Percentiles rank a stretch among this genome's conserved stretches.
phyloP scores from a whole-genome alignment of 2,113 vertebrate genomes.

The Xiphorhynchus elegans region DNA sequence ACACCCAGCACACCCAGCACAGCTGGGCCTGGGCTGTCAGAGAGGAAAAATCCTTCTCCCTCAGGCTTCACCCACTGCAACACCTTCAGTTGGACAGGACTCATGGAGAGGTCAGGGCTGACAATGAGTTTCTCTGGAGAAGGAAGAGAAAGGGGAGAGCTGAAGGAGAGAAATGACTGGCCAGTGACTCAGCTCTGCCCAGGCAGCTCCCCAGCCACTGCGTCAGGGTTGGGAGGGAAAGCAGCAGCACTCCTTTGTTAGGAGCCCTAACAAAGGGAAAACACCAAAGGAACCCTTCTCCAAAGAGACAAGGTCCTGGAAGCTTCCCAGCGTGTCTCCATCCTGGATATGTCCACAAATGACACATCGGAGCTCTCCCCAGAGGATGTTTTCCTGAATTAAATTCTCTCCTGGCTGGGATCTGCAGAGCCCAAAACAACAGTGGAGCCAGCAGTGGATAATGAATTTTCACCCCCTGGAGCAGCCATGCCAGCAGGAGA shows the following conservation, averaged over 20 bases:
- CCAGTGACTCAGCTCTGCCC: not conserved
- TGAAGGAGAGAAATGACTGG: not conserved
- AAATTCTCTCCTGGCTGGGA: not conserved
- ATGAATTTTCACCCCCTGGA: rapidly evolving
- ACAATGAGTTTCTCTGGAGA: rapidly evolving
- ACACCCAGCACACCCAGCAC: not conserved
- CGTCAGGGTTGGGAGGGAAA: not conserved
- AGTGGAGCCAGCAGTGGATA: not conserved
- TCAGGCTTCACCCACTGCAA: not conserved
- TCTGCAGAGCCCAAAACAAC: not conserved
- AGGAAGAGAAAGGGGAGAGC: not conserved
- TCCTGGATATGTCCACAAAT: not conserved
- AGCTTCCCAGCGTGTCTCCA: not conserved
- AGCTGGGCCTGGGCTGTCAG: rapidly evolving
- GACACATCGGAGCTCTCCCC: not conserved
- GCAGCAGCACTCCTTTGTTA: not conserved
- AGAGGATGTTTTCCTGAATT: not conserved
- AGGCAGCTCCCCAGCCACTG: rapidly evolving
- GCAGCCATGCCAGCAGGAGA: not conserved
- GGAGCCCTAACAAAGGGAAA: not conserved
- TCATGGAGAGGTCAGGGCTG: rapidly evolving
- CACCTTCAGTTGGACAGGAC: rapidly evolving
- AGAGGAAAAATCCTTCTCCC: not conserved
- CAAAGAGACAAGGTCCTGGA: not conserved
- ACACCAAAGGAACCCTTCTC: not conserved